Percentiles rank a stretch among this genome's conserved stretches.
Evolutionary conservation across 2,797 vertebrate genomes (phyloP).

Genomic region (Aplochiton taeniatus): DNA sequence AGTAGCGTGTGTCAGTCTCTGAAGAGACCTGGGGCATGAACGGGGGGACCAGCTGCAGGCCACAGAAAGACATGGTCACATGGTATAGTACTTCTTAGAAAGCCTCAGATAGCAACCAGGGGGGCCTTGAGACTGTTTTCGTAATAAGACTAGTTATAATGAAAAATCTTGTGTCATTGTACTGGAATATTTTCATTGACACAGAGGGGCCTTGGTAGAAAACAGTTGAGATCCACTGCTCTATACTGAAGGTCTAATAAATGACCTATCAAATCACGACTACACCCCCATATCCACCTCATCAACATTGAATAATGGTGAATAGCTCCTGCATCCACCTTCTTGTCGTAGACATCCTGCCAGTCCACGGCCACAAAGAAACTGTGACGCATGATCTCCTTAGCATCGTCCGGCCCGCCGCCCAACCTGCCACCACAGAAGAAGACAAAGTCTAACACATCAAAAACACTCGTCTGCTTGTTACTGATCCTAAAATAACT

Average conservation of each 20-base stretch:
- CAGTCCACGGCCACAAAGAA: constrained; percentile 90
- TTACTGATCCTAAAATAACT: constrained; percentile 57
- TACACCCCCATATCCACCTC: too few species aligned
- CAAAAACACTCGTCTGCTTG: constrained; percentile 57
- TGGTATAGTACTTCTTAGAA: too few species aligned
- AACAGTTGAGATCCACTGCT: too few species aligned
- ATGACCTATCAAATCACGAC: too few species aligned
- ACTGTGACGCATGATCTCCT: constrained; percentile 97
- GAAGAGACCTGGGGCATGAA: constrained; percentile 96
- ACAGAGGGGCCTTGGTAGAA: too few species aligned
- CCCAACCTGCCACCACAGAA: constrained; percentile 69
- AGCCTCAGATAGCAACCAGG: too few species aligned
- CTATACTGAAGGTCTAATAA: too few species aligned
- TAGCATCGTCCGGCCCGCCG: constrained; percentile 92
- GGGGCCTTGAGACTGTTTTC: too few species aligned
- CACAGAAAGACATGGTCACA: constrained; percentile 3
- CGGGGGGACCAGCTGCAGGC: constrained; percentile 83
- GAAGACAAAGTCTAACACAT: constrained; percentile 25
- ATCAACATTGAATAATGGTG: too few species aligned
- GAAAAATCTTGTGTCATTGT: too few species aligned
- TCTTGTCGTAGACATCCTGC: constrained; percentile 97
- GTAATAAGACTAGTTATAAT: too few species aligned
- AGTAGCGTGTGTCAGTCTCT: constrained; percentile 96
- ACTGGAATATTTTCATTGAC: too few species aligned
- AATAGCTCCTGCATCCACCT: constrained; percentile 72